Conservation (phyloP, 2,888 invertebrate species). For the Calliscelio sp. region DNA sequence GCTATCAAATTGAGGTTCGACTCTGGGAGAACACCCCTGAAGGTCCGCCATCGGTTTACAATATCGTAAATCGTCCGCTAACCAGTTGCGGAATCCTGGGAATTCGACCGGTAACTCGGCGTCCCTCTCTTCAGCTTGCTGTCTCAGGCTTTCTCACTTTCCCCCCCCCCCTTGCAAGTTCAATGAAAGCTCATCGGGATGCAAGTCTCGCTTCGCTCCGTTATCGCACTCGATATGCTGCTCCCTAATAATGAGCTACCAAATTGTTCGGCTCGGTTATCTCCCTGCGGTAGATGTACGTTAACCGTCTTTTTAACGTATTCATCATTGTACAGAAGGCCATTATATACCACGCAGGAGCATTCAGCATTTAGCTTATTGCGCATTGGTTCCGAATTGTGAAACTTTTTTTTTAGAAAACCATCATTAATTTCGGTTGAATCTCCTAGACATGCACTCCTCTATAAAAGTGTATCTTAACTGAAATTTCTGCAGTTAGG, state of each 20-base stretch:
- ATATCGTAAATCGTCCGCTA: constrained; percentile 86
- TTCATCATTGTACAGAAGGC: no score
- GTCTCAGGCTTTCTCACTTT: constrained; percentile 40
- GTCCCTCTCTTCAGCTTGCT: constrained; percentile 57
- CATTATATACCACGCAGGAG: no score
- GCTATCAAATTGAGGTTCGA: constrained; percentile 84
- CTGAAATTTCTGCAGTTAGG: no score
- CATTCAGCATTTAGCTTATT: no score
- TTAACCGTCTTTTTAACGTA: no score
- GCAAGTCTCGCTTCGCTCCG: constrained; percentile 22
- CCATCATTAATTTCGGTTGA: no score
- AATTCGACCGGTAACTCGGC: constrained; percentile 81
- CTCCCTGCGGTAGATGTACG: no score
- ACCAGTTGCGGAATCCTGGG: constrained; percentile 85
- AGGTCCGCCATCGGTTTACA: constrained; percentile 84
- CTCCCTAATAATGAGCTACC: constrained; percentile 45
- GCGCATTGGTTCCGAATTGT: no score
- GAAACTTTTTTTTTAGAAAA: no score
- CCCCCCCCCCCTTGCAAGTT: neutral
- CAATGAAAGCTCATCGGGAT: constrained; percentile 40
- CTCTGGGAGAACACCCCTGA: constrained; percentile 78
- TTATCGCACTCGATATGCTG: constrained; percentile 34
- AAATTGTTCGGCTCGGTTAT: constrained; percentile 31
- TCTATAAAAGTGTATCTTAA: no score
- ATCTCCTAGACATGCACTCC: no score